Evolutionary conservation across 2,113 vertebrate genomes (phyloP).

Genomic region (Gallinago jamesoni): DNA sequence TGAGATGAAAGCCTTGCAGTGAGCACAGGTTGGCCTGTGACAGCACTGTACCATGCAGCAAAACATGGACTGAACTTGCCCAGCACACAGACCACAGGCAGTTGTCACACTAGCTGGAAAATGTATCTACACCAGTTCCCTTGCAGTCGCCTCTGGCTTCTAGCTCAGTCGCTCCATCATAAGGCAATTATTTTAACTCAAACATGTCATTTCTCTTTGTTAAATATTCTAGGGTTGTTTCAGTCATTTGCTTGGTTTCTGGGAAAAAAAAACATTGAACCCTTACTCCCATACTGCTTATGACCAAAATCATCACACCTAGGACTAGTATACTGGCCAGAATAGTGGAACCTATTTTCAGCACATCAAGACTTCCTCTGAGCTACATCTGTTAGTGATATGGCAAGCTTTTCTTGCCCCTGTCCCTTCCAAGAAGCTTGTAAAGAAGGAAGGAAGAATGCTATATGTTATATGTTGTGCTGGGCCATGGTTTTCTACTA

Average conservation of each 20-base stretch:
- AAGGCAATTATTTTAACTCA: background rate
- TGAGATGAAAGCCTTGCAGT: constrained; percentile 29
- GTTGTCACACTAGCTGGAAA: background rate
- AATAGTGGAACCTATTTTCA: background rate
- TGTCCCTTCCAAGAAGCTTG: background rate
- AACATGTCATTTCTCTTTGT: background rate
- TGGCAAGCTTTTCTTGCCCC: background rate
- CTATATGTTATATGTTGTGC: background rate
- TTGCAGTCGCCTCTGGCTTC: background rate
- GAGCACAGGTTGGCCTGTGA: background rate
- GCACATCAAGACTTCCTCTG: background rate
- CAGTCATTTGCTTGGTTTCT: background rate
- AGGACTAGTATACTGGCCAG: background rate
- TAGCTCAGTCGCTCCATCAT: background rate
- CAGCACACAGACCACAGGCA: background rate
- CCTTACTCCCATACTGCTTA: background rate
- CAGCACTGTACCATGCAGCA: background rate
- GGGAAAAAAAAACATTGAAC: background rate
- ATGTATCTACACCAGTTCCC: background rate
- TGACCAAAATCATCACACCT: background rate
- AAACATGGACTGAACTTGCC: background rate
- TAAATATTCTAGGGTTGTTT: background rate
- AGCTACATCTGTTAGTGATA: background rate
- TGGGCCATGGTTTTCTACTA: background rate
- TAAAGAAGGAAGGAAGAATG: background rate